These are phyloP conservation scores for Myzus persicae DNA, from an alignment of 1,140 invertebrate genomes.

Conservation along the genomic window DNA sequence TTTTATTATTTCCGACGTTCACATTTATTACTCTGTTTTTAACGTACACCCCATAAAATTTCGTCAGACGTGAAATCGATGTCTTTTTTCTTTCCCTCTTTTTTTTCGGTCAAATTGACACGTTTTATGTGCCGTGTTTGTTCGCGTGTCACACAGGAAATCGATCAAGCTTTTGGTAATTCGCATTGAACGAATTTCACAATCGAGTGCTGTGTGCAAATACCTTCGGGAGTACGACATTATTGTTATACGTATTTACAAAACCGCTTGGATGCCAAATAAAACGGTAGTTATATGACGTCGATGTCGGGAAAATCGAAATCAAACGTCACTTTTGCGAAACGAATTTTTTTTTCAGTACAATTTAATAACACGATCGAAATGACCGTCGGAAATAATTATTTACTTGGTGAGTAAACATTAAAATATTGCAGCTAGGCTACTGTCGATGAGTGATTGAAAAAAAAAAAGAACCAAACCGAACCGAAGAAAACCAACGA, in stretches of 20 bases:
- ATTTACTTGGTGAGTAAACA: not conserved
- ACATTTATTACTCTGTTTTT: slow-evolving; percentile 14
- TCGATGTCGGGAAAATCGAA: not conserved
- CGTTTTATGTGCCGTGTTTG: slow-evolving; percentile 16
- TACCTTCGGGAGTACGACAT: not conserved
- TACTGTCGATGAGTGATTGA: too few relatives aligned
- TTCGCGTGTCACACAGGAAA: slow-evolving; percentile 12
- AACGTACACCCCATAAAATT: not conserved
- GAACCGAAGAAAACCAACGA: too few relatives aligned
- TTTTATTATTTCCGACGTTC: not conserved
- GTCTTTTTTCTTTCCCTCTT: not conserved
- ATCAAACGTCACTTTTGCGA: not conserved
- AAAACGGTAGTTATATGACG: not conserved
- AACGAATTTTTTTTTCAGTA: not conserved
- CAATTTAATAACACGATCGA: not conserved
- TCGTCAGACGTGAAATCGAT: slow-evolving; percentile 33
- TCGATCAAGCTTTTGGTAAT: slow-evolving; percentile 34
- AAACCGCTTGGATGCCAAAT: not conserved
- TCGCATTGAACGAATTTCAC: slow-evolving; percentile 11
- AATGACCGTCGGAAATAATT: not conserved
- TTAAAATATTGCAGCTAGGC: not conserved
- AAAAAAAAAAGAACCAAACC: too few relatives aligned
- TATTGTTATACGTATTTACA: not conserved
- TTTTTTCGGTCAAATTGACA: not conserved
- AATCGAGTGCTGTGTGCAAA: not conserved